Base-by-base conservation (phyloP, 1,140 invertebrate species). In the Anastatus disparis region DNA sequence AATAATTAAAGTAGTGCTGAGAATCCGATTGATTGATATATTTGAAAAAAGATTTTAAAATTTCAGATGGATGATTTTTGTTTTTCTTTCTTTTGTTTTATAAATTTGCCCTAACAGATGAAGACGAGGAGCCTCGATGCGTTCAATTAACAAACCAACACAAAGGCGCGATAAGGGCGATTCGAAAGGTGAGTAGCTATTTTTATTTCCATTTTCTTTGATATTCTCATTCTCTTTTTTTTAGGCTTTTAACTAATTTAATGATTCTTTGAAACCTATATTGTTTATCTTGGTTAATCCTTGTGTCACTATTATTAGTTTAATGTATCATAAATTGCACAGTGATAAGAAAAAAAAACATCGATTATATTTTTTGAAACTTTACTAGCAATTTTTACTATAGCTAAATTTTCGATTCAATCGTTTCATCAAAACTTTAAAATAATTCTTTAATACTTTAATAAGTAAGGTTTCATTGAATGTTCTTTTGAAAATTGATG, bases 111-210 rank as follows among this genome's bases (percentile, higher is more conserved):
- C n/a, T n/a, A 63, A 75, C 87, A 92, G 90, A 92, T 85, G 92
- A 93, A 81, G 93, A 94, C 76, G 92, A 93, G 70, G 91, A 92
- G 83, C 91, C 91, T 53, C 89, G 92, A 72, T 93, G 90, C 79
- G 88, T 93, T 70, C 91, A 93, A 75, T 86, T 96, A 69, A 96
- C 94, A 52, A 91, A 92, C 76, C 90, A 93, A 79, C 95, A 97
- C 82, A 96, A 96, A 88, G 92, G 91, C 74, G 95, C 95, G 69
- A 97, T 97, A 81, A 87, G 96, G 79, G 95, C 96, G 68, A 94
- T 97, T 81, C 88, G 96, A 87, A 97, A 97, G 92, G 95, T 97
- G 86, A 89, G 87, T 86, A 72, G n/a, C 42, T 29, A 38, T 6
- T 24, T n/a, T 35, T 27, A 48, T 42, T 27, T 62, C 15, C 56